A percentile compares a stretch with the other conserved stretches of the same genome.
Conservation (phyloP, 2,113 vertebrate species). For the Prinia subflava region DNA sequence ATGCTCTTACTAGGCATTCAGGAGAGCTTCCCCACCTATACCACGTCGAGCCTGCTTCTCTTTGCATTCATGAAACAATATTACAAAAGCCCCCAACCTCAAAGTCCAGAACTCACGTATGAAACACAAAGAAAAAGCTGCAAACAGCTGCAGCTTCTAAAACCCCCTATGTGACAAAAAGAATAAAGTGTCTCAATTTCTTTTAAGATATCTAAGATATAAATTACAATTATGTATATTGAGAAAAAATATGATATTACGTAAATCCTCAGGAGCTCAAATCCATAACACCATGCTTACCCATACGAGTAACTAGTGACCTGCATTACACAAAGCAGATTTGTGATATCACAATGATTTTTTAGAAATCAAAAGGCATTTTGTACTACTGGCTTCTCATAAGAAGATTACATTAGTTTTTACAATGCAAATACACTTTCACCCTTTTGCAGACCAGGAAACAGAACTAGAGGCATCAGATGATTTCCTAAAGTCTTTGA, state of each 20-base stretch:
- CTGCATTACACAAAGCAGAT: background rate
- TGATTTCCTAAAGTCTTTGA: background rate
- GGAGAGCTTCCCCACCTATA: background rate
- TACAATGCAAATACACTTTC: background rate
- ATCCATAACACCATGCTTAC: background rate
- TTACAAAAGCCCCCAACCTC: background rate
- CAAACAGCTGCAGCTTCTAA: background rate
- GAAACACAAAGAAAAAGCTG: background rate
- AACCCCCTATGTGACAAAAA: accelerated
- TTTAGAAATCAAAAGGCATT: background rate
- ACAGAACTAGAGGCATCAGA: background rate
- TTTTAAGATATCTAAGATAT: background rate
- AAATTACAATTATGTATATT: background rate
- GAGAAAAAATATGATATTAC: background rate
- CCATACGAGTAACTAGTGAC: background rate
- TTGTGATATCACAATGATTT: background rate
- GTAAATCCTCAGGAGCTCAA: background rate
- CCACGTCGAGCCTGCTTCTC: background rate
- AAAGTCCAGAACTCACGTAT: background rate
- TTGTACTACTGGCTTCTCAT: background rate
- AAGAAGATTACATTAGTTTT: background rate
- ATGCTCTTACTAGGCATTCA: background rate
- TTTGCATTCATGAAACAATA: background rate
- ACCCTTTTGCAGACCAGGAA: background rate
- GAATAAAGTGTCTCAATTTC: background rate